A percentile compares a stretch with the other conserved stretches of the same genome.
These are phyloP conservation scores for Itoplectis maculator DNA, from an alignment of 2,888 invertebrate species.

Conservation along the genomic window DNA sequence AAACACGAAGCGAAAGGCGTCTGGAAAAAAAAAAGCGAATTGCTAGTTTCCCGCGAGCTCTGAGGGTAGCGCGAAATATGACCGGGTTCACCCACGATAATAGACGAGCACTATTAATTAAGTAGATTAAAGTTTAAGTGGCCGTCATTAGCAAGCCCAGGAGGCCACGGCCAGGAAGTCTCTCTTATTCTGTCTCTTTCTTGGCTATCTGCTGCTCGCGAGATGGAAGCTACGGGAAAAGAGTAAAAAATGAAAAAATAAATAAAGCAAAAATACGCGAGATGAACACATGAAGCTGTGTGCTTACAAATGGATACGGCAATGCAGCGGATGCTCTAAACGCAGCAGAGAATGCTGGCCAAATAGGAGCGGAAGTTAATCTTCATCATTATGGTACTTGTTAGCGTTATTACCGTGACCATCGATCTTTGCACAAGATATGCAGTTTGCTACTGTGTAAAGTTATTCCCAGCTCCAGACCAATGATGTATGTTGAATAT, in stretches of 20 bases:
- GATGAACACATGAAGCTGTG: slow-evolving; percentile 35
- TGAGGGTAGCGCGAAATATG: slow-evolving; percentile 75
- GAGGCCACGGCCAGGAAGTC: slow-evolving; percentile 53
- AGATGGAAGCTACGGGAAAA: slow-evolving; percentile 62
- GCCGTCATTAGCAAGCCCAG: slow-evolving; percentile 74
- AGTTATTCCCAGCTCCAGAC: too few relatives aligned
- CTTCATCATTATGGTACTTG: slow-evolving; percentile 35
- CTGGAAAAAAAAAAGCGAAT: slow-evolving; percentile 42
- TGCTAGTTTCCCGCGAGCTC: slow-evolving; percentile 29
- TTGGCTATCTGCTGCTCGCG: slow-evolving; percentile 71
- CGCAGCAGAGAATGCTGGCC: slow-evolving; percentile 16
- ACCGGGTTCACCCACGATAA: slow-evolving; percentile 75
- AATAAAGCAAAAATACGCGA: slow-evolving; percentile 49
- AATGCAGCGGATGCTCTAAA: slow-evolving; percentile 27
- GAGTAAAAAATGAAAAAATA: slow-evolving; percentile 49
- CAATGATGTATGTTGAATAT: too few relatives aligned
- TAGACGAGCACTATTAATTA: slow-evolving; percentile 82
- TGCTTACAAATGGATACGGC: slow-evolving; percentile 36
- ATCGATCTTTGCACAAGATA: slow-evolving; percentile 5
- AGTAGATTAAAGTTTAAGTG: slow-evolving; percentile 81
- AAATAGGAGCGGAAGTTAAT: slow-evolving; percentile 46
- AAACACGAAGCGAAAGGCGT: slow-evolving; percentile 34
- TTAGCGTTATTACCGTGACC: slow-evolving; percentile 26
- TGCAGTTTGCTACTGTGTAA: neutral
- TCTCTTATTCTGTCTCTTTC: too few relatives aligned